Evolutionary conservation across 2,888 invertebrate genomes (phyloP), one percentile per base, ranked within the genome.

Genomic region (Nemapogon koenigi): DNA sequence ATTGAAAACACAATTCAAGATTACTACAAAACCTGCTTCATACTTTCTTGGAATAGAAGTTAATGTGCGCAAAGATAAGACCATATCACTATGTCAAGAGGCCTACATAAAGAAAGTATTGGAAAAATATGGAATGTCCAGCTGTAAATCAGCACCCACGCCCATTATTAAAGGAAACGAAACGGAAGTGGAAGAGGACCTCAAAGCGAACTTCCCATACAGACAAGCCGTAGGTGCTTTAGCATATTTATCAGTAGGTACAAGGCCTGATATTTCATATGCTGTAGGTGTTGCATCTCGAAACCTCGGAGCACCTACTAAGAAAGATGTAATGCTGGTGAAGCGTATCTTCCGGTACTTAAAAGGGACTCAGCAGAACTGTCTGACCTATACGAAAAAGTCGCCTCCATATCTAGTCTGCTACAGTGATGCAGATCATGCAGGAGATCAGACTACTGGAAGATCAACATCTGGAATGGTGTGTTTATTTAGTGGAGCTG

Each of bases 401-500:
- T n/a, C 11, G 4, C 28, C 28, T 4, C 4, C 17, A 35, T 37
- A 29, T 2, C 49, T 40, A 4, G 2, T 28, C 32, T 46, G 44
- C 2, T 46, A 49, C 39, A 48, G 47, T 27, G 28, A 27, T 27
- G 35, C 52, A 2, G 52, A 53, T 11, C 52, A 50, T 27, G 28
- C 6, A 6, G 28, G 28, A 4, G 4, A n/a, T 27, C 4, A 13
- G 4, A 36, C 35, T 4, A 46, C 47, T 13, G 25, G 49, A 33
- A 45, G 45, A 18, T 37, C 37, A 16, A 28, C 28, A 11, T 28
- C 50, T 2, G 51, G 53, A 3, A 52, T 49, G 18, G 32, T 38
- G 7, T 53, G 50, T 41, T 4, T 49, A 1, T 47, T 47, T 41
- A 49, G 52, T 43, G 49, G 49, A 39, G 52, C 46, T 16, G 29